A percentile compares a stretch with the other conserved stretches of the same genome.
Evolutionary conservation across 2,888 invertebrate species (phyloP).

Genomic region (Stictocephala bisonia): DNA sequence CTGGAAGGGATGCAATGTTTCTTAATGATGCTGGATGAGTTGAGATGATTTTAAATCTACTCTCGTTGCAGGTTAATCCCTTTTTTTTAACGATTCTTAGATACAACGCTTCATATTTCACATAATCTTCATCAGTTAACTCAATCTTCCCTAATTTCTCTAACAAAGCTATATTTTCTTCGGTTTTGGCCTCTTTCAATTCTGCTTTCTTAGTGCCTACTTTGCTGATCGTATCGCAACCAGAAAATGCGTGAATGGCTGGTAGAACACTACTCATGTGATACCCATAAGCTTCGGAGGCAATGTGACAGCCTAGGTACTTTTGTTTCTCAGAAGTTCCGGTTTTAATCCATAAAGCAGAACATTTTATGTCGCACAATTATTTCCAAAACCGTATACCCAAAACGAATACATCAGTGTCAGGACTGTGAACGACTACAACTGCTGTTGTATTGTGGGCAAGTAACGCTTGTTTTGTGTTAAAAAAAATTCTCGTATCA

Average conservation of each 20-base stretch:
- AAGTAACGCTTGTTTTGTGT: conserved; percentile 11
- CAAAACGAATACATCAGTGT: conserved; percentile 12
- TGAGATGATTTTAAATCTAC: background rate
- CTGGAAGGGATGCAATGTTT: background rate
- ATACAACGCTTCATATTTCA: background rate
- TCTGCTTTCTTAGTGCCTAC: background rate
- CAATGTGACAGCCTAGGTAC: conserved; percentile 10
- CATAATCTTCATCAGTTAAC: background rate
- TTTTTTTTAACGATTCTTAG: background rate
- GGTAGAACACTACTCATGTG: background rate
- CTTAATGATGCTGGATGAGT: background rate
- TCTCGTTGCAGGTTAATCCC: conserved; percentile 17
- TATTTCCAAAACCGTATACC: conserved; percentile 16
- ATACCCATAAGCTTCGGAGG: conserved; percentile 3
- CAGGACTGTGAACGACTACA: conserved; percentile 22
- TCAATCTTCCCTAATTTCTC: background rate
- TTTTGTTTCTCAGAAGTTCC: conserved; percentile 8
- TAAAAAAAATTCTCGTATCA: conserved; percentile 18
- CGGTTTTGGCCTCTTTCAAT: conserved; percentile 1
- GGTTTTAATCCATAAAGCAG: conserved; percentile 27
- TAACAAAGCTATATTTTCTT: background rate
- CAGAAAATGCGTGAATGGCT: too few species aligned
- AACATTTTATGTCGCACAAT: background rate
- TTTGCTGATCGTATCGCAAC: background rate
- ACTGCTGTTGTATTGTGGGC: conserved; percentile 4